Conservation (phyloP, 2,888 invertebrate genomes). For the Drosophila paranaensis region DNA sequence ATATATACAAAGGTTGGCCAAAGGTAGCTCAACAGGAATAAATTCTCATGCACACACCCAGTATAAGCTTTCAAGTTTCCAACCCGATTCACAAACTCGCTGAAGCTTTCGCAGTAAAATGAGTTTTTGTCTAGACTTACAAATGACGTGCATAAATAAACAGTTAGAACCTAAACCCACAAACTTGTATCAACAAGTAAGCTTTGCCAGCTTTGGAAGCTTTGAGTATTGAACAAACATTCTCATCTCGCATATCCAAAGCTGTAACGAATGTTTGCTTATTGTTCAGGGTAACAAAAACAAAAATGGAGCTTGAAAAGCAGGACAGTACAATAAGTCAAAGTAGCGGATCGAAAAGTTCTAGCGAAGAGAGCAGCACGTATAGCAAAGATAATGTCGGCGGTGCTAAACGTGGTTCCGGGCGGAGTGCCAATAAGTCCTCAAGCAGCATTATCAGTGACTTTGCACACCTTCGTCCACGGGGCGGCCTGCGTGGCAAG, state of each 20-base stretch:
- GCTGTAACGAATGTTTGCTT: neutral
- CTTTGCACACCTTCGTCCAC: constrained; percentile 40
- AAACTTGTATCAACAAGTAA: constrained; percentile 2
- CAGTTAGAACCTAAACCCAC: constrained; percentile 11
- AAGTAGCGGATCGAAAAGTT: neutral
- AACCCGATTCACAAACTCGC: neutral
- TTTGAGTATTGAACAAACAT: constrained; percentile 52
- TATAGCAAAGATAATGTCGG: neutral
- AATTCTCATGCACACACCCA: neutral
- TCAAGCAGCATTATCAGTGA: constrained; percentile 51
- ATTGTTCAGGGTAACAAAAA: neutral
- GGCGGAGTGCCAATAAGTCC: neutral
- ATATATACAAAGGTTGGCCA: too few species aligned
- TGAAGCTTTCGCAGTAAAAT: constrained; percentile 2
- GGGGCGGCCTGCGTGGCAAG: constrained; percentile 49
- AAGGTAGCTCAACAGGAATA: neutral
- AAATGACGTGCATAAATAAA: too few species aligned
- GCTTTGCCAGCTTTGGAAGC: neutral
- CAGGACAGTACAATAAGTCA: neutral
- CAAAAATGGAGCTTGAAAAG: neutral
- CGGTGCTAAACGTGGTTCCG: neutral
- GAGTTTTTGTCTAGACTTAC: constrained; percentile 1
- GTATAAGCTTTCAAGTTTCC: neutral
- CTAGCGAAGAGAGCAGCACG: constrained; percentile 1
- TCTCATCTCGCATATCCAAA: constrained; percentile 6